Conservation (phyloP, 2,113 vertebrate species). For the Gobius niger region DNA sequence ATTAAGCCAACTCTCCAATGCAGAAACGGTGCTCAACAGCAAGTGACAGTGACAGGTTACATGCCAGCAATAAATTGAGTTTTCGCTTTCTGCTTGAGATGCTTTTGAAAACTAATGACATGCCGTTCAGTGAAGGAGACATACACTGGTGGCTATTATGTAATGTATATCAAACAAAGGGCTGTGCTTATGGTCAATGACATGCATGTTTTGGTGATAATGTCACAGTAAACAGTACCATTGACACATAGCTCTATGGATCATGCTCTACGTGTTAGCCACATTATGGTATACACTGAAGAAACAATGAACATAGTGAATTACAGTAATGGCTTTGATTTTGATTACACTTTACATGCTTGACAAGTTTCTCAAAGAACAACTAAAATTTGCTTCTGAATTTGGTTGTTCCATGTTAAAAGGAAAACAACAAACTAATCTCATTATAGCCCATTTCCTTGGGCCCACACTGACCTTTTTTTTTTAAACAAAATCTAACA, state of each 20-base stretch:
- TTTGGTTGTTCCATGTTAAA: neutral
- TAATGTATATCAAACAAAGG: neutral
- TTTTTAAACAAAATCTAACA: neutral
- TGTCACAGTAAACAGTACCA: too few relatives aligned
- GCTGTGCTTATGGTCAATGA: too few relatives aligned
- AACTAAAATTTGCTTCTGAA: too few relatives aligned
- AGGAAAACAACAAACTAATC: neutral
- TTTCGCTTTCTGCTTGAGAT: neutral
- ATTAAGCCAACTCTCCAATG: neutral
- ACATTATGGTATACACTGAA: too few relatives aligned
- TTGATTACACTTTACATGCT: too few relatives aligned
- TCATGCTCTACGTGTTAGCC: too few relatives aligned
- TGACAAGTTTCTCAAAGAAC: too few relatives aligned
- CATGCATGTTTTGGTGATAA: too few relatives aligned
- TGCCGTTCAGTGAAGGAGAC: neutral
- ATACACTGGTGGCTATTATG: neutral
- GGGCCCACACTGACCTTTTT: neutral
- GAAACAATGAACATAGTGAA: too few relatives aligned
- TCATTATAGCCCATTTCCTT: neutral
- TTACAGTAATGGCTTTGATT: too few relatives aligned
- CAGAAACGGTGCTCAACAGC: neutral
- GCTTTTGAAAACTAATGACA: neutral
- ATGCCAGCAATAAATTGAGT: neutral
- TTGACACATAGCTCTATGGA: too few relatives aligned
- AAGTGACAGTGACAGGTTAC: neutral